Conservation (phyloP, 1,140 invertebrate genomes). For the Ips nitidus region DNA sequence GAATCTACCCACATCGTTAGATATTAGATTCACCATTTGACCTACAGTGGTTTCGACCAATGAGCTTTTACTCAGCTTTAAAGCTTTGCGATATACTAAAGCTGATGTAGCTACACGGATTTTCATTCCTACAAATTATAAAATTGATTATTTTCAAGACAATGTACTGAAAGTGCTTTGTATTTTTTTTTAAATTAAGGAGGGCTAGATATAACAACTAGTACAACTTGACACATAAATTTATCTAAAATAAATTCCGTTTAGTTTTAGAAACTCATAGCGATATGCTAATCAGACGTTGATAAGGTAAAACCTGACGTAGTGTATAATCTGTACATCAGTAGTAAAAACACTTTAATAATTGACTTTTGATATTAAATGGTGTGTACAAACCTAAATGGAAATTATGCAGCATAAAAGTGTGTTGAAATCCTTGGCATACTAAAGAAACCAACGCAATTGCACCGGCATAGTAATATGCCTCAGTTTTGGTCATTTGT, state of each 20-base stretch:
- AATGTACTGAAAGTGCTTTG: not conserved
- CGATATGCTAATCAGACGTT: too few species aligned
- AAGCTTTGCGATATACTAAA: slow-evolving; percentile 79
- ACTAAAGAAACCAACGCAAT: slow-evolving; percentile 68
- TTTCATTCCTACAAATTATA: slow-evolving; percentile 63
- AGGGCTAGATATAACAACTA: too few species aligned
- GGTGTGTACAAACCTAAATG: slow-evolving; percentile 53
- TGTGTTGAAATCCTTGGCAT: slow-evolving; percentile 71
- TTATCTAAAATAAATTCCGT: too few species aligned
- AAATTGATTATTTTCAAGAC: not conserved
- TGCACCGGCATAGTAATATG: slow-evolving; percentile 68
- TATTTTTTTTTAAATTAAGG: too few species aligned
- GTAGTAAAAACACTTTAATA: slow-evolving; percentile 52
- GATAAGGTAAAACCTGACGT: too few species aligned
- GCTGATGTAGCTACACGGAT: slow-evolving; percentile 77
- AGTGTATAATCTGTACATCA: too few species aligned
- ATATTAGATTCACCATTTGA: slow-evolving; percentile 83
- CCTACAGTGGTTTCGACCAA: slow-evolving; percentile 77
- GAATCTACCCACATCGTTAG: slow-evolving; percentile 77
- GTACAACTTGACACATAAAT: too few species aligned
- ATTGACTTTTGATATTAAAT: slow-evolving; percentile 26
- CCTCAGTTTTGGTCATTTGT: slow-evolving; percentile 51
- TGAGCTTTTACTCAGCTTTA: slow-evolving; percentile 69
- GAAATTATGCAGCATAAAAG: slow-evolving; percentile 71
- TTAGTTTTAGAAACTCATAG: too few species aligned